Conservation (phyloP, 2,113 vertebrate genomes). For the Dromiciops gliroides region DNA sequence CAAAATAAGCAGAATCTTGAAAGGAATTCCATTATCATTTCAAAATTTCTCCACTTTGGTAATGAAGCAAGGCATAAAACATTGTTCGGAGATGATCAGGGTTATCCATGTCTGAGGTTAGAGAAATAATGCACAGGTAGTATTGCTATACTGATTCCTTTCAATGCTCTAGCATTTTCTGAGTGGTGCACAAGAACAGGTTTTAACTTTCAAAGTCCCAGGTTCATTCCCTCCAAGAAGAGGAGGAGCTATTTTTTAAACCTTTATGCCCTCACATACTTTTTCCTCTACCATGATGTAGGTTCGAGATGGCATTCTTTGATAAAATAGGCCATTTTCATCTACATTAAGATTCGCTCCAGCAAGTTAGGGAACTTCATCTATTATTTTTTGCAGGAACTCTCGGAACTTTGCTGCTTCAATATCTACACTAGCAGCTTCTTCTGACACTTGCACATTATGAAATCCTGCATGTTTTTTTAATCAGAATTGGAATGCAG, state of each 20-base stretch:
- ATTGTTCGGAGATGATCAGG: no score
- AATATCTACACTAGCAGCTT: background rate
- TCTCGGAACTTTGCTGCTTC: background rate
- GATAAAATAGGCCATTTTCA: background rate
- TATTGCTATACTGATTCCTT: background rate
- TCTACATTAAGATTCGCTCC: background rate
- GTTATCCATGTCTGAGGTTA: no score
- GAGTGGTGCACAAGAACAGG: background rate
- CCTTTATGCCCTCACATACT: background rate
- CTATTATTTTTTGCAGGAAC: background rate
- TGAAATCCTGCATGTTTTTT: background rate
- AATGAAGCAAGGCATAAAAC: no score
- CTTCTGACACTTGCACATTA: background rate
- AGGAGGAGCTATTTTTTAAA: background rate
- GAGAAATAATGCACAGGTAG: no score
- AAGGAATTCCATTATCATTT: no score
- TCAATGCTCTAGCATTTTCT: background rate
- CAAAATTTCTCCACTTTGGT: no score
- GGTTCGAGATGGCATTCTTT: background rate
- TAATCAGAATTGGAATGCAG: background rate
- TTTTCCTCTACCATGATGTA: background rate
- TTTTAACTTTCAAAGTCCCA: background rate
- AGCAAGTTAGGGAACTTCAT: background rate
- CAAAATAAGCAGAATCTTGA: no score
- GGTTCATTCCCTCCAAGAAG: background rate